These are phyloP conservation scores for Edolisoma coerulescens DNA, from an alignment of 2,113 vertebrate genomes.

Conservation along the genomic window DNA sequence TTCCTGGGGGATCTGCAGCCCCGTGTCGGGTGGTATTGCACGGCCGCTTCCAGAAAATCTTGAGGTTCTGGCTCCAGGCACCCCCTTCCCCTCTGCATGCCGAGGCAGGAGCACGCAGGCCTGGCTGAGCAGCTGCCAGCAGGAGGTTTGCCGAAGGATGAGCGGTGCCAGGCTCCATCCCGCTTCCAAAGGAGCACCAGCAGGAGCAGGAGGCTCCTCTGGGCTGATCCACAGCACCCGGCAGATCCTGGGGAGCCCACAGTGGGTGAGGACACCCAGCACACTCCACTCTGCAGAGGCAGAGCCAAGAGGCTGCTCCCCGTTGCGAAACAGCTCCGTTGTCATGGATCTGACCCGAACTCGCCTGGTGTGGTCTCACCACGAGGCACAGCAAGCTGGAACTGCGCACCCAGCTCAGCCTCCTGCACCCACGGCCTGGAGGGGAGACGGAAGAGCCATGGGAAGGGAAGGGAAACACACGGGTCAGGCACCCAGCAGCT, in stretches of 20 bases:
- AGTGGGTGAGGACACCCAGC: background rate
- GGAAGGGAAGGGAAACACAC: background rate
- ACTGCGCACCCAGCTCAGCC: background rate
- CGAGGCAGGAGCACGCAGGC: background rate
- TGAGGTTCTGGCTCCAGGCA: background rate
- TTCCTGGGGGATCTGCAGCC: background rate
- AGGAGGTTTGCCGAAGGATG: background rate
- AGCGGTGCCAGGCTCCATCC: background rate
- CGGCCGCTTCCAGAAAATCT: background rate
- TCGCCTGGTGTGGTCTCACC: background rate
- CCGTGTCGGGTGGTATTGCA: accelerated
- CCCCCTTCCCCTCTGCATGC: background rate
- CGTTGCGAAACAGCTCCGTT: background rate
- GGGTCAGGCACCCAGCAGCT: background rate
- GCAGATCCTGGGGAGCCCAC: background rate
- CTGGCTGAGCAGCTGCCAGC: background rate
- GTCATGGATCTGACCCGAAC: constrained; percentile 1
- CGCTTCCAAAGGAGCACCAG: background rate
- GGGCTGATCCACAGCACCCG: background rate
- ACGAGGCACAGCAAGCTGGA: background rate
- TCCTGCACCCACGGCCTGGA: background rate
- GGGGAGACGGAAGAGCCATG: background rate
- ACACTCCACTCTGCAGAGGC: background rate
- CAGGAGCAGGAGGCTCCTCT: background rate
- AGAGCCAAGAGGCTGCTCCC: background rate